Conservation (phyloP, 1,140 invertebrate species). For the Venustaconcha ellipsiformis region DNA sequence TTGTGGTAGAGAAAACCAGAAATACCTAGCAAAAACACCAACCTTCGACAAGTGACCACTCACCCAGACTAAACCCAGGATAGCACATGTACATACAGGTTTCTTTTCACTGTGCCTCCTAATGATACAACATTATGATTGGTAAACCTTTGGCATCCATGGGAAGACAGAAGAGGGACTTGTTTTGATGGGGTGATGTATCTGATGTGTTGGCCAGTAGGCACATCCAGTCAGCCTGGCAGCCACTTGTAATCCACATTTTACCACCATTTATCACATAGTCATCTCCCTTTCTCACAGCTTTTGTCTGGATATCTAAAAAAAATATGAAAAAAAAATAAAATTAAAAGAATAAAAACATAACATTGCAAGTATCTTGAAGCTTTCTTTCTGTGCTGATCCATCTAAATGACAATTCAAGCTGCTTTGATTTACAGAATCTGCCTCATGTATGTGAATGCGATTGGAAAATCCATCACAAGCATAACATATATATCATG, state of each 20-base stretch:
- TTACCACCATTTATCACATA: constrained; percentile 74
- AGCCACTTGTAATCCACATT: constrained; percentile 75
- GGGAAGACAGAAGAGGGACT: constrained; percentile 76
- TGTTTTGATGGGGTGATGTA: constrained; percentile 71
- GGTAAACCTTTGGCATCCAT: constrained; percentile 64
- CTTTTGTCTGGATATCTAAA: constrained; percentile 70
- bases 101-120: not conserved
- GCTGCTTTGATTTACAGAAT: not conserved
- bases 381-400: not conserved
- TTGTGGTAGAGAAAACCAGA: too few relatives aligned
- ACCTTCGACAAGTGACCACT: too few relatives aligned
- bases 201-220: constrained; percentile 73
- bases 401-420: not conserved
- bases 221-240: constrained; percentile 76
- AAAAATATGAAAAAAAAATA: not conserved
- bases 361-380: not conserved
- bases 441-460: not conserved
- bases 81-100: too few relatives aligned
- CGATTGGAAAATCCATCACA: not conserved
- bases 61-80: too few relatives aligned
- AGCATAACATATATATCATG: too few relatives aligned
- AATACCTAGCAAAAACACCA: too few relatives aligned
- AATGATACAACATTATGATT: not conserved
- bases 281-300: constrained; percentile 71
- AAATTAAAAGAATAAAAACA: not conserved